These are phyloP conservation scores for Drosophila murphyi DNA, from an alignment of 1,140 invertebrate genomes.

Conservation along the genomic window DNA sequence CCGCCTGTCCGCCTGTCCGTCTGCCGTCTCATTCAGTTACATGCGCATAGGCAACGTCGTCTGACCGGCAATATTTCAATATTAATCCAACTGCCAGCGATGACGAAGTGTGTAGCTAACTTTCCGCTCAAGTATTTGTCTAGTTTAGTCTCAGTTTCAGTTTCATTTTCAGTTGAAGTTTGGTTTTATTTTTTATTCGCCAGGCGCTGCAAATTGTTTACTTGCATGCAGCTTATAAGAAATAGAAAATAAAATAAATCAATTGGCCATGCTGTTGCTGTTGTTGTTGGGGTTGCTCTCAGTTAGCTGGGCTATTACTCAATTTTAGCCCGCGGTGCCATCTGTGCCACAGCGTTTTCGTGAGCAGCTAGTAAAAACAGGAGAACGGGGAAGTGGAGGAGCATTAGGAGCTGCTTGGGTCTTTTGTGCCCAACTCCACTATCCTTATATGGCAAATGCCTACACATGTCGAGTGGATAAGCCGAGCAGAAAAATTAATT, in stretches of 20 bases:
- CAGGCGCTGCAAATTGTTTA: constrained; percentile 47
- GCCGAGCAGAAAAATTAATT: constrained; percentile 66
- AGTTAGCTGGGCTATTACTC: constrained; percentile 74
- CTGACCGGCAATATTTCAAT: constrained; percentile 77
- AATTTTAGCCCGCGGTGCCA: constrained; percentile 60
- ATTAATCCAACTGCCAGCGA: constrained; percentile 82
- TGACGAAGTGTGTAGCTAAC: constrained; percentile 77
- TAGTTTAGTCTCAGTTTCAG: constrained; percentile 58
- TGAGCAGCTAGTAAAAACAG: constrained; percentile 5
- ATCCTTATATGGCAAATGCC: constrained; percentile 62
- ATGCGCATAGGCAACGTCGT: constrained; percentile 64
- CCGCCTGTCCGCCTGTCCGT: neutral
- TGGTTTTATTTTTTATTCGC: constrained; percentile 18
- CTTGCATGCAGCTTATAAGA: constrained; percentile 46
- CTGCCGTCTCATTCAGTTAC: constrained; percentile 54
- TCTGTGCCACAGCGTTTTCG: constrained; percentile 27
- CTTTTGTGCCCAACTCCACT: constrained; percentile 15
- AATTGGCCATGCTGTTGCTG: constrained; percentile 52
- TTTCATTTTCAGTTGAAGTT: constrained; percentile 26
- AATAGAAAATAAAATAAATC: constrained; percentile 76
- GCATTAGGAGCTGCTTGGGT: neutral
- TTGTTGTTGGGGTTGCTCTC: constrained; percentile 36
- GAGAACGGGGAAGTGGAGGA: neutral
- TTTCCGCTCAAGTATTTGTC: constrained; percentile 74
- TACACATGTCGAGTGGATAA: constrained; percentile 43